These are phyloP conservation scores for Pseudomyrmex dendroicus DNA, from an alignment of 1,140 invertebrate species.

Conservation along the genomic window DNA sequence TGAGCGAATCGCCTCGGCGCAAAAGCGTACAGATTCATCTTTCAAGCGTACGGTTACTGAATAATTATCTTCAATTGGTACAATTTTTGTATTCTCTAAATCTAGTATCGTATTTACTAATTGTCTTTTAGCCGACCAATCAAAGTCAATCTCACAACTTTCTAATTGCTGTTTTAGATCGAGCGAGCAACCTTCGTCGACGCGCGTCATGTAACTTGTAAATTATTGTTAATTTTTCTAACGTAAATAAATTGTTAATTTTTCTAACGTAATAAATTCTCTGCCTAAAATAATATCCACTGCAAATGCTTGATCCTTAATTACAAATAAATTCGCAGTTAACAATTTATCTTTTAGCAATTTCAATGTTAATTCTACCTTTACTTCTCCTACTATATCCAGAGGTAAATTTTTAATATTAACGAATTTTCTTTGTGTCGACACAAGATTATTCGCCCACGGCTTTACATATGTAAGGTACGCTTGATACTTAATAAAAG, in stretches of 20 bases:
- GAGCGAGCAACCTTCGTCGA: neutral
- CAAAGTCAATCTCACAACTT: neutral
- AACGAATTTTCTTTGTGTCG: neutral
- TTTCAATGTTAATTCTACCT: neutral
- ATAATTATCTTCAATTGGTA: neutral
- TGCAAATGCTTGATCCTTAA: neutral
- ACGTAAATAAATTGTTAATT: too few species aligned
- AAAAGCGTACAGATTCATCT: neutral
- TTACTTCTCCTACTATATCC: too few species aligned
- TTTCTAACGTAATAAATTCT: too few species aligned
- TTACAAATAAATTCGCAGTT: neutral
- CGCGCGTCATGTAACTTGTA: too few species aligned
- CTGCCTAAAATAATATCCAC: neutral
- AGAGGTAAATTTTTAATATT: too few species aligned
- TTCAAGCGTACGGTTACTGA: neutral
- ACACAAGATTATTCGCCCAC: neutral
- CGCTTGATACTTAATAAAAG: neutral
- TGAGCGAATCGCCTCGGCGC: too few species aligned
- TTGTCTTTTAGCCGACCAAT: neutral
- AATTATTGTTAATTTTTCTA: neutral
- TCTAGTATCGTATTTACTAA: neutral
- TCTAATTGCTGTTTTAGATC: neutral
- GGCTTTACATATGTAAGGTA: neutral
- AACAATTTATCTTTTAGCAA: neutral
- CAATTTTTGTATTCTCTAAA: too few species aligned